Evolutionary conservation across 2,113 vertebrate genomes (phyloP), one percentile per base, ranked within the genome.

Genomic region (Phaethornis superciliosus): DNA sequence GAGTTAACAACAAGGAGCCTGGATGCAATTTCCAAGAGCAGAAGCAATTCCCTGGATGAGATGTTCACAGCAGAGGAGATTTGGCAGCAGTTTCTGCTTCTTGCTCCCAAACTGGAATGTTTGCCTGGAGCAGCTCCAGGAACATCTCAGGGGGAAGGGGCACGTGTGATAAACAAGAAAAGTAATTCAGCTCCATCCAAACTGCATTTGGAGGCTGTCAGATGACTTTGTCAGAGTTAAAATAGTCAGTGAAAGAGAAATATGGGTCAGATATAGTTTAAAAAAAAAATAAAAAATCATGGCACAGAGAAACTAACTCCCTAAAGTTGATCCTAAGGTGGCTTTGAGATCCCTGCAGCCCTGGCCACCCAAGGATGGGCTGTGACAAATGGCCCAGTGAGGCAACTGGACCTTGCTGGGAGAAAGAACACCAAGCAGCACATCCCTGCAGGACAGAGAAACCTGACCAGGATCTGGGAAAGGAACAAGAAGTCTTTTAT

Each of bases 111-210:
- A 55, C 2, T 7, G 35, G 1, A 74, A 62, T 4, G 2, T 30
- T 87, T 0, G 15, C 79, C 46, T 85, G 84, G 93, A 96, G 84
- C 19, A 18, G 60, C 81, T 89, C 96, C 93, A 92, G 78, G 22
- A 28, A 3, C 55, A 79, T 56, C 87, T 9, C 18, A 42, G 81
- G 44, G 71, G 78, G 63, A 75, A 37, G 12, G 56, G 69, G 72
- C 75, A 70, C 1, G 44, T 68, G 86, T 22, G 91, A 93, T 32
- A 49, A 88, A 60, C 67, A 37, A 54, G 55, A 21, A 68, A 68
- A 78, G 47, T 5, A 8, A 75, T 42, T 32, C 49, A 5, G 51
- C 74, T 87, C 33, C 67, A 11, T 15, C 78, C 42, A 0, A 0
- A 5, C 64, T 6, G 71, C 28, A 3, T 3, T 19, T 30, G 22